Base-by-base conservation (phyloP, 2,797 vertebrate genomes). In the Dallia pectoralis region DNA sequence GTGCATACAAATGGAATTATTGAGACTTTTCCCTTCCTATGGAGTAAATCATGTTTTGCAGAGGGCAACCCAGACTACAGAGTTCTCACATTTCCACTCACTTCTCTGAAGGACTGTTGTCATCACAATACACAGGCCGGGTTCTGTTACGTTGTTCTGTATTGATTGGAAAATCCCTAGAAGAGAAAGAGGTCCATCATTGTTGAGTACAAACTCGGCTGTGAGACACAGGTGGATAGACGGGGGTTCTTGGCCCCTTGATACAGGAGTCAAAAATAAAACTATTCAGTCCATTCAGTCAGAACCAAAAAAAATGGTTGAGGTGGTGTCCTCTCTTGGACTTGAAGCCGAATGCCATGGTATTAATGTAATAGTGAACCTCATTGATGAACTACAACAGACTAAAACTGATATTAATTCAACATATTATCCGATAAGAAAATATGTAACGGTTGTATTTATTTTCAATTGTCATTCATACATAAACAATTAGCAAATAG, bases 121-220 rank as follows among this genome's bases (percentile, higher is more conserved):
- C 81, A 65, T 81, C 77, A 71, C 88, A 90, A 25, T 81, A 82
- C 67, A 73, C 77, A n/a, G 53, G 53, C n/a, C 53, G 11, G 4
- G 87, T 90, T 74, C 67, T 51, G 53, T 90, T 90, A 77, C 67
- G 85, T 76, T 69, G 71, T 4, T 68, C 65, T 53, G 83, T 62
- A 56, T 81, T 80, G 19, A 77, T 44, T 11, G 80, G 44, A 29
- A 67, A 61, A 29, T 83, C 87, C 75, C 90, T 92, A 62, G 0
- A 78, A 15, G 53, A 70, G 71, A 72, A 3, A 12, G 47, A 32
- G 30, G 15, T 66, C 70, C 66, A 67, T 30, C 0, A 27, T 18
- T 48, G 15, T 15, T 68, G 22, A 2, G 22, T 25, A 22, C 7
- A 49, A 29, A 30, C 49, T 27, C 14, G 48, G 40, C 30, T 2